Evolutionary conservation across 2,888 invertebrate species (phyloP), one percentile per base, ranked within the genome.

Genomic region (Limnephilus auricula): DNA sequence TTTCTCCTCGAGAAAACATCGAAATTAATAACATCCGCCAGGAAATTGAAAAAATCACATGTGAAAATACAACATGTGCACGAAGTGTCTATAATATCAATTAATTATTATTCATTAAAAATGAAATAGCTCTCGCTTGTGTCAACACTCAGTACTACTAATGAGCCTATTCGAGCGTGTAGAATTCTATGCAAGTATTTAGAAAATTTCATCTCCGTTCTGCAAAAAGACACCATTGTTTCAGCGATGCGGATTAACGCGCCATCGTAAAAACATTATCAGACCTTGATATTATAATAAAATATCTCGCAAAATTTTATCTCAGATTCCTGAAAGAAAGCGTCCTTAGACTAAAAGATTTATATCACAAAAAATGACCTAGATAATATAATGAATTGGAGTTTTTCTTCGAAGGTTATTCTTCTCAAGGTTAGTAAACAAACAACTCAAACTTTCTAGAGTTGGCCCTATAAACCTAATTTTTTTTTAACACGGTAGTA

Each of bases 21-120:
- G 12, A 82, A 82, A 65, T 25, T 65, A 82, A 37, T 82, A 82
- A 34, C 82, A 82, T 82, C 82, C 82, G 34, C 82, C 82, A 34
- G 82, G 82, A 82, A 82, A 37, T 34, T 82, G 82, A 82, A 82
- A 32, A 82, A 82, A 34, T 34, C 34, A 82, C 82, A 82, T 34
- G 34, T n/a, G 82, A 34, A 25, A 37, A 82, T 37, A 82, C 82
- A 37, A 82, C 34, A 25, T 10, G 6, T 34, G 34, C 82, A 25
- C 82, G 34, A 37, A 65, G 65, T 65, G 65, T 6, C 25, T 65
- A 65, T 65, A 65, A 25, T 65, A 65, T 65, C 65, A 65, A 65
- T 65, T 65, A 65, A 65, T 9, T 65, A 65, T n/a, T 65, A 65
- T 65, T 65, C 65, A 25, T 65, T 25, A 65, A 65, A 65, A 65